phyloP scores from a whole-genome alignment of 2,797 vertebrate species.

The Chelmon rostratus region DNA sequence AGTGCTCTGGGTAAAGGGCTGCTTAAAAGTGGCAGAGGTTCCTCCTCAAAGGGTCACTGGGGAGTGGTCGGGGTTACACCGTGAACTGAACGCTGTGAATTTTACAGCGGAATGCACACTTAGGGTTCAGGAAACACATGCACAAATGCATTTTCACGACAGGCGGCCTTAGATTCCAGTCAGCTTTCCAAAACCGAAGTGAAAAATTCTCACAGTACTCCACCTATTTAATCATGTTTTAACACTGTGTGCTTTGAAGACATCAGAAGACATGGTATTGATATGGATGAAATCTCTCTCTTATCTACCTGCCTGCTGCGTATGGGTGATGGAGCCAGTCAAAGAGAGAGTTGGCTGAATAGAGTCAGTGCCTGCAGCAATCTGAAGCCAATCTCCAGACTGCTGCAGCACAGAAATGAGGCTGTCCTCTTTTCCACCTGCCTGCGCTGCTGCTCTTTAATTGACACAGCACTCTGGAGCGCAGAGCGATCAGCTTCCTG shows the following conservation, averaged over 20 bases:
- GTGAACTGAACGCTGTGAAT: not conserved
- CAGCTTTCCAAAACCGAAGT: no score
- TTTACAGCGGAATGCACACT: conserved; percentile 22
- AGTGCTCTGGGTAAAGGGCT: conserved; percentile 8
- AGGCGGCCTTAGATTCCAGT: conserved; percentile 21
- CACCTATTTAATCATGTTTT: conserved; percentile 48
- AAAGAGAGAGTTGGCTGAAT: conserved; percentile 61
- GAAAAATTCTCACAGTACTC: no score
- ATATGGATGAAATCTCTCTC: conserved; percentile 59
- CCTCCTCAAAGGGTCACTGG: conserved; percentile 30
- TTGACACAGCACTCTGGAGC: conserved; percentile 67
- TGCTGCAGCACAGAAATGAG: conserved; percentile 67
- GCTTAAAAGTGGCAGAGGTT: conserved; percentile 35
- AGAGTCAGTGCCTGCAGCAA: conserved; percentile 68
- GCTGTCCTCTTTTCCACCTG: conserved; percentile 68
- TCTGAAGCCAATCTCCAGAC: conserved; percentile 72
- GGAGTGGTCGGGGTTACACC: conserved; percentile 30
- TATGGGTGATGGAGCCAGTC: conserved; percentile 55
- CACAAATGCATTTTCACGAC: conserved; percentile 16
- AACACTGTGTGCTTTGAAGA: conserved; percentile 51
- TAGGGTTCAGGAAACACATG: conserved; percentile 6
- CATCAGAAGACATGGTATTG: conserved; percentile 35
- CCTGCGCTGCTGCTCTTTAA: conserved; percentile 64
- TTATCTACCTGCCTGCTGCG: conserved; percentile 58
- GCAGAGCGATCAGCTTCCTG: conserved; percentile 67